Conservation (phyloP, 2,797 vertebrate species). For the Spinus pinus region DNA sequence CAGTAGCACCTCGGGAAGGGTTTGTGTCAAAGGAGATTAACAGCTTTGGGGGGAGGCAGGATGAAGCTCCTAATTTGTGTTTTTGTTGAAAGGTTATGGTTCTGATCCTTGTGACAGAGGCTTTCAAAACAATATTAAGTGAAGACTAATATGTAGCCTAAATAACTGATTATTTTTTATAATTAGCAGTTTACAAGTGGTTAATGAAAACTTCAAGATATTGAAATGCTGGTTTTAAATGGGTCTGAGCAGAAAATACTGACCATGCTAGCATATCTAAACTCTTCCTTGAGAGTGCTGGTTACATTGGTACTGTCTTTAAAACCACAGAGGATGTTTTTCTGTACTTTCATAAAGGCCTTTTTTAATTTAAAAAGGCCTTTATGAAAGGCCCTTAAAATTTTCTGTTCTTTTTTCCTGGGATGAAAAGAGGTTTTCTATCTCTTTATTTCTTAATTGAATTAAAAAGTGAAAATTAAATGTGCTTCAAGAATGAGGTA, state of each 20-base stretch:
- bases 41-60: background rate
- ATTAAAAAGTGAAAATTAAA: background rate
- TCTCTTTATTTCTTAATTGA: background rate
- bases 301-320: background rate
- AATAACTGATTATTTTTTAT: background rate
- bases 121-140: background rate
- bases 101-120: fast-evolving
- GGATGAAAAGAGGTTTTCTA: background rate
- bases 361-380: background rate
- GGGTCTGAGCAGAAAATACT: background rate
- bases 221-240: background rate
- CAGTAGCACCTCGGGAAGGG: background rate
- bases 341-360: background rate
- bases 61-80: fast-evolving
- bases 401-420: background rate
- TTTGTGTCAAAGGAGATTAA: background rate
- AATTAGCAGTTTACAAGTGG: background rate
- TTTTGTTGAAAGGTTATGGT: background rate
- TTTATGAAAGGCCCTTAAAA: background rate
- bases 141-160: background rate
- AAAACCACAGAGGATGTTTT: background rate
- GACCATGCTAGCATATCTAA: background rate
- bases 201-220: background rate
- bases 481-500: background rate
- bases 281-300: background rate